Conservation (phyloP, 2,888 invertebrate genomes). For the Bellardia bayeri region DNA sequence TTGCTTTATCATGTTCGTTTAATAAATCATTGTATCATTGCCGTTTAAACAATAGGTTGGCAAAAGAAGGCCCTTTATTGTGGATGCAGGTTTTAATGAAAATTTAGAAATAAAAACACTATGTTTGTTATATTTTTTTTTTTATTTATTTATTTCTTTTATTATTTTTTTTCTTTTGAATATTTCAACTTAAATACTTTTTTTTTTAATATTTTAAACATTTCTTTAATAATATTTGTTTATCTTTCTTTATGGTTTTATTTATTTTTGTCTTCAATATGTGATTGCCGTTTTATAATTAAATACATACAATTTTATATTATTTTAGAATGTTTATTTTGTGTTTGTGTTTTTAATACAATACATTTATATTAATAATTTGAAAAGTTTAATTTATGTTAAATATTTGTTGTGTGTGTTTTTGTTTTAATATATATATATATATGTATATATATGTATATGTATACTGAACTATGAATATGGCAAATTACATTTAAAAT, state of each 20-base stretch:
- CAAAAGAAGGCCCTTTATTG: not conserved
- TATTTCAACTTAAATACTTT: slow-evolving; percentile 75
- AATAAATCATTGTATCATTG: slow-evolving; percentile 62
- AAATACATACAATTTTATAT: slow-evolving; percentile 74
- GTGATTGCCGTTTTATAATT: slow-evolving; percentile 80
- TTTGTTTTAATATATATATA: slow-evolving; percentile 49
- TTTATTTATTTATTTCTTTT: slow-evolving; percentile 56
- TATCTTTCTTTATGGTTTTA: not conserved
- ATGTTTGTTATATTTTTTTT: slow-evolving; percentile 50
- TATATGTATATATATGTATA: slow-evolving; percentile 47
- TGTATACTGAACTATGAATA: slow-evolving; percentile 80
- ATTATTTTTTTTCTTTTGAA: slow-evolving; percentile 68
- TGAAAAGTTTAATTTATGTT: slow-evolving; percentile 29
- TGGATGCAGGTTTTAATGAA: not conserved
- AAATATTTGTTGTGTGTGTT: slow-evolving; percentile 9
- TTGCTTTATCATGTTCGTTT: slow-evolving; percentile 43
- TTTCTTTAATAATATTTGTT: slow-evolving; percentile 61
- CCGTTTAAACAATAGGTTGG: not conserved
- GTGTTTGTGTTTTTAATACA: slow-evolving; percentile 70
- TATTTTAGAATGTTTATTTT: slow-evolving; percentile 70
- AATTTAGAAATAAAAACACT: slow-evolving; percentile 33
- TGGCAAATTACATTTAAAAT: slow-evolving; percentile 79
- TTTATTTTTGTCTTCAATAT: slow-evolving; percentile 72
- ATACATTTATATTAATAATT: slow-evolving; percentile 27
- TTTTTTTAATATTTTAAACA: slow-evolving; percentile 71